Base-by-base conservation (phyloP, 1,140 invertebrate genomes). In the Metopolophium dirhodum region DNA sequence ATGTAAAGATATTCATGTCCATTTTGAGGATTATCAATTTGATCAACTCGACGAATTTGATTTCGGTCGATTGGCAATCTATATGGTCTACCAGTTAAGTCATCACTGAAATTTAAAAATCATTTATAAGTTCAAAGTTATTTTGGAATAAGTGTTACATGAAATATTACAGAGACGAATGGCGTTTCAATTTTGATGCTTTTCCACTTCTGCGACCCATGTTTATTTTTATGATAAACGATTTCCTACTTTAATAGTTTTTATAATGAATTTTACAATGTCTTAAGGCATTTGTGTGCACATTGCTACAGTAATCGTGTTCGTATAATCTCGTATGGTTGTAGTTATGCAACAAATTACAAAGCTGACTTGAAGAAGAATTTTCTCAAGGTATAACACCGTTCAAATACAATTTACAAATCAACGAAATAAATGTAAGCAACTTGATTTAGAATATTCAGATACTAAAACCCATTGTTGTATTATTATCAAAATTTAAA, bases 1-100 rank as follows among this genome's bases (percentile, higher is more conserved):
- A 92, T 37, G n/a, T 85, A 92, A 85, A 92, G 91, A 51, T 92
- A 92, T 92, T 92, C 91, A 92, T 92, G 91, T 37, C 91, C 91
- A 54, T 92, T 92, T 35, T 92, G 91, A 49, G 91, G 91, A 30
- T 49, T 49, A 37, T 92, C 91, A 41, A 92, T 92, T 82, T 51
- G 57, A 20, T 83, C 68, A 9, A 37, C 77, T 83, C 22, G n/a
- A 26, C 91, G 91, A 92, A 92, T 92, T 92, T 92, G 91, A 92
- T 92, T 92, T 4, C 91, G 26, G 47, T 92, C 91, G 30, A 92
- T 92, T 14, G 91, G 91, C 47, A 92, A 85, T 85, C 91, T 92
- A 51, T 92, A 92, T 30, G 91, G 91, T 54, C 91, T 92, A 47
- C 90, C 57, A 23, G 90, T 47, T 85, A 92, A 85, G 22, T 92